These are phyloP conservation scores for Octodonta nipae DNA, from an alignment of 2,888 invertebrate genomes.

Conservation along the genomic window DNA sequence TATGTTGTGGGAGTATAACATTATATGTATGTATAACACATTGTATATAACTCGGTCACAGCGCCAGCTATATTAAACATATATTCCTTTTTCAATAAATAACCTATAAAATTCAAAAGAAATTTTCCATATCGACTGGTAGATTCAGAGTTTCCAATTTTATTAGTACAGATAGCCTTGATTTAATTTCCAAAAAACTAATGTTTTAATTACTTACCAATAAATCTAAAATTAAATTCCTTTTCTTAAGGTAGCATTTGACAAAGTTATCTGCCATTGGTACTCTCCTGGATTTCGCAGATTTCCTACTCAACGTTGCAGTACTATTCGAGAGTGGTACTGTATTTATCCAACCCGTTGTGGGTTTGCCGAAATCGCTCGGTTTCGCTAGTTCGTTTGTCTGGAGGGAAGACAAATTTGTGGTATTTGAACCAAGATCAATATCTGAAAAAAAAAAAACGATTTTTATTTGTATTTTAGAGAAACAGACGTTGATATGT, in stretches of 20 bases:
- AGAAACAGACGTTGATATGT: no score
- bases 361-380: conserved; percentile 41
- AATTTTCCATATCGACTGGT: no score
- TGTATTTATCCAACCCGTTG: conserved; percentile 89
- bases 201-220: conserved; percentile 49
- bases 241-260: conserved; percentile 86
- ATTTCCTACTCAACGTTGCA: conserved; percentile 58
- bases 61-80: no score
- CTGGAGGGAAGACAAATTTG: conserved; percentile 28
- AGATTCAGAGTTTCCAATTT: no score
- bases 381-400: conserved; percentile 35
- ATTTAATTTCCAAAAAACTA: no score
- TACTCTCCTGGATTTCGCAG: conserved; percentile 54
- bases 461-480: no score
- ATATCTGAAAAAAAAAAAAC: conserved; percentile 20
- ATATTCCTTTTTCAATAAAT: no score
- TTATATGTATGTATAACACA: no score
- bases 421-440: conserved; percentile 30
- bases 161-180: no score
- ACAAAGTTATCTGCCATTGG: conserved; percentile 65
- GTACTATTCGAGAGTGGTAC: conserved; percentile 59
- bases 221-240: conserved; percentile 84
- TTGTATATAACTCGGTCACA: no score
- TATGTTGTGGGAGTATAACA: no score
- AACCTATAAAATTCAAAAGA: no score